Evolutionary conservation across 2,113 vertebrate genomes (phyloP), one percentile per base, ranked within the genome.

Genomic region (Lepisosteus oculatus): DNA sequence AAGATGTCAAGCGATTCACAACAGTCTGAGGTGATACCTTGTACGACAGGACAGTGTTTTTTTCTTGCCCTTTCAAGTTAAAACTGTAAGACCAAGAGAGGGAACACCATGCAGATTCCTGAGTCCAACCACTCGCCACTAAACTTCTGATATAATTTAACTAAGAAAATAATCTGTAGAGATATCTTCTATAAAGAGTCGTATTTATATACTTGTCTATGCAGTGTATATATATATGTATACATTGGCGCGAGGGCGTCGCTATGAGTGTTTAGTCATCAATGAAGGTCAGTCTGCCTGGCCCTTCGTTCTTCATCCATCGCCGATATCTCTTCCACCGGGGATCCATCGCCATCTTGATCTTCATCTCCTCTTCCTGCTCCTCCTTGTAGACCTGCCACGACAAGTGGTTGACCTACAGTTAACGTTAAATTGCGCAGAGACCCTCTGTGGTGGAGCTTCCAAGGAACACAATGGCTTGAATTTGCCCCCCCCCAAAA

Each of bases 241-340:
- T 65, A 42, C 42, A 59, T 17, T 56, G 47, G 67, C n/a, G 45
- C 9, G 6, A 17, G 42, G 0, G 42, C 2, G 12, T 61, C 14
- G 51, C 0, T 59, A 41, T n/a, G 3, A 11, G 15, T 64, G 73
- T 41, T 97, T 80, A 99, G 59, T 99, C 97, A 55, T 99, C 97
- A 14, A 88, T 85, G 79, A 99, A 99, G 0, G 94, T 98, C 54
- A 99, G 74, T 68, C 97, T 91, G 4, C 97, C 95, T 0, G 97
- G 97, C 0, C 97, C 97, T 82, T 99, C 96, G 14, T 95, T 98
- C 82, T 89, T 98, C 97, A 98, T 97, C 97, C 97, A 99, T 7
- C 97, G 89, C 7, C 97, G 89, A n/a, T 99, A 99, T 51, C 96
- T 89, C 84, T 99, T 99, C 97, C 97, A 98, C 67, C 96, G 89